These are phyloP conservation scores for Phoeniculus purpureus DNA, from an alignment of 2,797 vertebrate genomes.

Conservation along the genomic window DNA sequence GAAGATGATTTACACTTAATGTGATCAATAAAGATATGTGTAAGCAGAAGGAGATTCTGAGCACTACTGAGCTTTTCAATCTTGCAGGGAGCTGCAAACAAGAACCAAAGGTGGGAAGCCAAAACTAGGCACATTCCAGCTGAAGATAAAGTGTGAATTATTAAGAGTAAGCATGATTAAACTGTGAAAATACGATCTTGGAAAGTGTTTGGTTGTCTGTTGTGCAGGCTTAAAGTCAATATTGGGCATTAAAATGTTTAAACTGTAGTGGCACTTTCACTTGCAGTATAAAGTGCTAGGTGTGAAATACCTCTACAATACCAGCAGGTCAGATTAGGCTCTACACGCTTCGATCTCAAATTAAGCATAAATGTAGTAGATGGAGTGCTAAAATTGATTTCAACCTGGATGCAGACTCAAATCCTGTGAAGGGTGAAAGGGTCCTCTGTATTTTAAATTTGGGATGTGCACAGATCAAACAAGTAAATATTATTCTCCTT, in stretches of 20 bases:
- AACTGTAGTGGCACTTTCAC: not conserved
- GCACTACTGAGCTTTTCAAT: not conserved
- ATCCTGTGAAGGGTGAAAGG: not conserved
- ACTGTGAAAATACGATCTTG: not conserved
- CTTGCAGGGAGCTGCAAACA: not conserved
- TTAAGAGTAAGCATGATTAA: conserved; percentile 7
- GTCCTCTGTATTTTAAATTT: not conserved
- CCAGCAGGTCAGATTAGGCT: not conserved
- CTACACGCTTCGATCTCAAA: not conserved
- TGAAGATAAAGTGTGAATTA: conserved; percentile 17
- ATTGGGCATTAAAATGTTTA: not conserved
- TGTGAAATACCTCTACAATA: not conserved
- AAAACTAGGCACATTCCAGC: not conserved
- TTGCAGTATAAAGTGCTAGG: not conserved
- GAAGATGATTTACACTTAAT: not conserved
- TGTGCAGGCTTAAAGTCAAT: not conserved
- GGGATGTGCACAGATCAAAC: not conserved
- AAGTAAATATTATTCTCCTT: not conserved
- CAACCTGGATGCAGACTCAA: not conserved
- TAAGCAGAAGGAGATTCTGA: not conserved
- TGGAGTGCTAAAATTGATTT: not conserved
- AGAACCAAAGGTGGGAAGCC: not conserved
- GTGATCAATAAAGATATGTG: not conserved
- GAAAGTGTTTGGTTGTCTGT: not conserved
- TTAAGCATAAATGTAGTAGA: no score